These are phyloP conservation scores for Lamellibrachia satsuma DNA, from an alignment of 2,888 invertebrate species.

Conservation along the genomic window DNA sequence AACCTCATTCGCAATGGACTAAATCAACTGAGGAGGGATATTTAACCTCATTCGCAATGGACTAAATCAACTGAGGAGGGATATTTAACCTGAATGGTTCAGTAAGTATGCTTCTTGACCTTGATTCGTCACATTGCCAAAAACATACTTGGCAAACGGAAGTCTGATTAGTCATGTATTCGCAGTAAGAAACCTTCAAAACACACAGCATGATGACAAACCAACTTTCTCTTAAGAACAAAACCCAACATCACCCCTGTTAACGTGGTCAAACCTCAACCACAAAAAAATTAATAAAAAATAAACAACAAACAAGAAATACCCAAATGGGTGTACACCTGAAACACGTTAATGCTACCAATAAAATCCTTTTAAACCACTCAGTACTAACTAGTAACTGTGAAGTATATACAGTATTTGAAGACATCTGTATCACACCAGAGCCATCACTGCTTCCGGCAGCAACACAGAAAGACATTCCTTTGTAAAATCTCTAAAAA, in stretches of 20 bases:
- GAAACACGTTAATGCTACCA: background rate
- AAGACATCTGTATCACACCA: background rate
- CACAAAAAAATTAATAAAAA: background rate
- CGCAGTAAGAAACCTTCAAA: background rate
- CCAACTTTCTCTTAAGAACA: background rate
- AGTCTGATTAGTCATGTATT: background rate
- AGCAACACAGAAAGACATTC: background rate
- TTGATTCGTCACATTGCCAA: background rate
- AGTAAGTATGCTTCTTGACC: background rate
- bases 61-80: too few relatives aligned
- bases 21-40: too few relatives aligned
- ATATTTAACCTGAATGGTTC: background rate
- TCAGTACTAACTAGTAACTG: background rate
- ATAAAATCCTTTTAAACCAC: conserved; percentile 3
- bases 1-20: background rate
- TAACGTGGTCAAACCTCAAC: conserved; percentile 4
- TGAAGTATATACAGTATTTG: background rate
- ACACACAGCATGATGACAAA: background rate
- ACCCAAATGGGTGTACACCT: background rate
- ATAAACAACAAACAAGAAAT: background rate
- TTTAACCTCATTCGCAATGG: background rate
- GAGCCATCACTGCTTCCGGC: background rate
- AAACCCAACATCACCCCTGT: background rate
- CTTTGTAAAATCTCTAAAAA: background rate
- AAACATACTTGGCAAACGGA: background rate